These are phyloP conservation scores for Albula glossodonta DNA, from an alignment of 2,113 vertebrate species.

Conservation along the genomic window DNA sequence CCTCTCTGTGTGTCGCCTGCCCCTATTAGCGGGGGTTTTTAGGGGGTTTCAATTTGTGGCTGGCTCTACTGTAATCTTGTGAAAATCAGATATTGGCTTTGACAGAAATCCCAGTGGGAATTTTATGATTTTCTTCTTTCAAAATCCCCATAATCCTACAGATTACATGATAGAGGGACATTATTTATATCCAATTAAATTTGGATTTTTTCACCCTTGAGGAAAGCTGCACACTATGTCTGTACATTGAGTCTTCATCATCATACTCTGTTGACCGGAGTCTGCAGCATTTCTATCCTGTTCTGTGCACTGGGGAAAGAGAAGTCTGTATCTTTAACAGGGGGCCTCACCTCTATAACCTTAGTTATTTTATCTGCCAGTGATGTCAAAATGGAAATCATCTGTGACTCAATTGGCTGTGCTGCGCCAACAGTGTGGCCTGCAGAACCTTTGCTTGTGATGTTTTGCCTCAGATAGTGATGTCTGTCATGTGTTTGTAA, in stretches of 20 bases:
- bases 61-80: constrained; percentile 39
- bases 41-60: constrained; percentile 26
- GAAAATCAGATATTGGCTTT: constrained; percentile 39
- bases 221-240: not conserved
- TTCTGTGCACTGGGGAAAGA: not conserved
- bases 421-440: too few species aligned
- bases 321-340: not conserved
- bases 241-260: not conserved
- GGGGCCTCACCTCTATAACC: too few species aligned
- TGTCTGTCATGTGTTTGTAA: too few species aligned
- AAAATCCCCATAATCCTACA: constrained; percentile 49
- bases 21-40: constrained; percentile 33
- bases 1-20: constrained; percentile 37
- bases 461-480: too few species aligned
- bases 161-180: constrained; percentile 43
- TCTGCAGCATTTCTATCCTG: not conserved
- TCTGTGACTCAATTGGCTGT: too few species aligned
- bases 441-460: too few species aligned
- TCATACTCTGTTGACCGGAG: not conserved
- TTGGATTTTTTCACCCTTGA: constrained; percentile 33
- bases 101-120: constrained; percentile 39
- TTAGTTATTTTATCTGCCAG: too few species aligned
- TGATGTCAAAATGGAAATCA: not conserved
- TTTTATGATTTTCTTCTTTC: constrained; percentile 43
- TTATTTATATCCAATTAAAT: constrained; percentile 45